Evolutionary conservation across 2,888 invertebrate species (phyloP).

Genomic region (Glyphotaelius pellucidus): DNA sequence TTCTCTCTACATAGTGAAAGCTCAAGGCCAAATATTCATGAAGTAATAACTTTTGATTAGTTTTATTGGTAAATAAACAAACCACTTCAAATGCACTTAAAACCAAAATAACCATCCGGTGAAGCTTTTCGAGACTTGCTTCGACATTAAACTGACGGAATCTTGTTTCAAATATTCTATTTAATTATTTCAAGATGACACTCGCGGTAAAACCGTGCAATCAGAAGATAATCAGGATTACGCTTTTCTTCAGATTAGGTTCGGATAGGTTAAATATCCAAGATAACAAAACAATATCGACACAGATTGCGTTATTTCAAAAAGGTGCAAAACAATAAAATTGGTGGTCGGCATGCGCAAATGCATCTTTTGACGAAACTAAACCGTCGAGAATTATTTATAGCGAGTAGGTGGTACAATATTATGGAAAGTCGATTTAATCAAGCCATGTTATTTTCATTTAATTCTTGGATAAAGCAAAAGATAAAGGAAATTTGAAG

Average conservation of each 20-base stretch:
- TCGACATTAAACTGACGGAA: background rate
- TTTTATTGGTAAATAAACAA: background rate
- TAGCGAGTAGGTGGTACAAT: background rate
- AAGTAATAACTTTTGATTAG: background rate
- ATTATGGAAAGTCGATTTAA: background rate
- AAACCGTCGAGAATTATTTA: background rate
- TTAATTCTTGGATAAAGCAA: background rate
- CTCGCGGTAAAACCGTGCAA: background rate
- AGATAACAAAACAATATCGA: background rate
- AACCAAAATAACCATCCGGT: background rate
- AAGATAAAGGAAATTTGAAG: background rate
- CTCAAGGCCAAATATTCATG: background rate
- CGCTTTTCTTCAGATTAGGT: background rate
- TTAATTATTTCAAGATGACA: background rate
- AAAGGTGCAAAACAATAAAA: background rate
- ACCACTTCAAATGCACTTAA: background rate
- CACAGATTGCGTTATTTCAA: background rate
- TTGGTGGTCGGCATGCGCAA: background rate
- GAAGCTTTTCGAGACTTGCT: background rate
- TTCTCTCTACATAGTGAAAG: background rate
- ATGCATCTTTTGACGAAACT: background rate
- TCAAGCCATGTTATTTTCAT: background rate
- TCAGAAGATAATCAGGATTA: background rate
- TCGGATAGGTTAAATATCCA: background rate
- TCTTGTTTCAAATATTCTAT: background rate